Evolutionary conservation across 2,113 vertebrate genomes (phyloP), one percentile per base, ranked within the genome.

Genomic region (Engystomops pustulosus): DNA sequence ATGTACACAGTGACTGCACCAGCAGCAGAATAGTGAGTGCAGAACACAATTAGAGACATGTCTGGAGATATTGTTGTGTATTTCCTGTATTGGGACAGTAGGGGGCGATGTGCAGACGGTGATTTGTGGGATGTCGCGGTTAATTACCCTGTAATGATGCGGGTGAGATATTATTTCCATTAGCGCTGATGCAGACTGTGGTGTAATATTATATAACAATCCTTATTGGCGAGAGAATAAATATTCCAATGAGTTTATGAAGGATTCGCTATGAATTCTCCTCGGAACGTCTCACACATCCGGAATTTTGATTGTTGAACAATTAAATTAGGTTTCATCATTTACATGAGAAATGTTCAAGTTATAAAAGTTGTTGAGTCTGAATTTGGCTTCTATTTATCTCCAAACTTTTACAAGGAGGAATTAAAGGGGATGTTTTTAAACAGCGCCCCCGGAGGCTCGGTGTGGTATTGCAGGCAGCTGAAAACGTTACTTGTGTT

Each of bases 141-240:
- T 71, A 81, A 81, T 81, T 72, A 81, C 47, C 27, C 41, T 53
- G 68, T 70, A 79, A 79, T 79, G 65, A 81, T 81, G 80, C 71
- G 67, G 71, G 44, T 70, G 47, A 81, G 67, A 81, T 81, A 71
- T 70, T 71, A 70, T 72, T 81, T 71, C 34, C 67, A 81, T 71
- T 81, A 81, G 67, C 51, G n/a, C 32, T 81, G 67, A 81, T 81
- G 49, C 68, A 81, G 67, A 71, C 38, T 72, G 67, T 70, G 45
- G 49, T 49, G 45, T 79, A 79, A 65, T 58, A 79, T 79, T 45
- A 79, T 79, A 23, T 79, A 67, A 67, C 77, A 67, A 79, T 79
- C 62, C 77, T 79, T 79, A 55, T 79, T 67, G 41, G 77, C 77
- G 67, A 58, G 75, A 32, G 23, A 60, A 79, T 79, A 79, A 79